Conservation (phyloP, 2,888 invertebrate species). For the Gisinianus flammeolus region DNA sequence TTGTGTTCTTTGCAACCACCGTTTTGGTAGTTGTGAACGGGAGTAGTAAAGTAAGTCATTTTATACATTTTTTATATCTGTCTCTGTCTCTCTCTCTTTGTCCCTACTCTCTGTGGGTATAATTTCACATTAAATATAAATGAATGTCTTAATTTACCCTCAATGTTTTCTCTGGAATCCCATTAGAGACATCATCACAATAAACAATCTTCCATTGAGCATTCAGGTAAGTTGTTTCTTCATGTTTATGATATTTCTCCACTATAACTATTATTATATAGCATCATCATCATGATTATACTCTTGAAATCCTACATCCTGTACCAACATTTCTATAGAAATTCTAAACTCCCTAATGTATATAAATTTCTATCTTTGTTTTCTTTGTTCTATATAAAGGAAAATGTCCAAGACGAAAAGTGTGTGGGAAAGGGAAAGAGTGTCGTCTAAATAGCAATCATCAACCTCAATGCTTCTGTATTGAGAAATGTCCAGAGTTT, state of each 20-base stretch:
- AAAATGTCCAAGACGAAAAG: slow-evolving; percentile 39
- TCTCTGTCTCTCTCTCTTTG: slow-evolving; percentile 1
- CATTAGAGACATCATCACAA: slow-evolving; percentile 42
- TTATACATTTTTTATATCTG: not conserved
- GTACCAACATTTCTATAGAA: not conserved
- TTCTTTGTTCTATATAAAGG: too few relatives aligned
- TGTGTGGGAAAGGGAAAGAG: slow-evolving; percentile 56
- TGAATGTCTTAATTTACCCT: not conserved
- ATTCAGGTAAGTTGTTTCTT: slow-evolving; percentile 35
- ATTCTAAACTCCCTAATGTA: too few relatives aligned
- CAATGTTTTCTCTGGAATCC: not conserved
- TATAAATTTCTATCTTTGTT: not conserved
- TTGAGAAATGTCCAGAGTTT: slow-evolving; percentile 50
- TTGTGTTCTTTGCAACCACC: slow-evolving; percentile 37
- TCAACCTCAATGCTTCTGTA: slow-evolving; percentile 55
- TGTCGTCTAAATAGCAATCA: slow-evolving; percentile 51
- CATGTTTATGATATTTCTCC: too few relatives aligned
- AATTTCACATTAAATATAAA: not conserved
- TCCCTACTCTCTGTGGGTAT: not conserved
- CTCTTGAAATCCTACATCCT: not conserved
- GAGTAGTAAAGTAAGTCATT: slow-evolving; percentile 35
- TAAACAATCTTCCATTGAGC: slow-evolving; percentile 25
- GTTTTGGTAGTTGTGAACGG: slow-evolving; percentile 28
- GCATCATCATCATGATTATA: not conserved
- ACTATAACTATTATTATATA: not conserved